Base-by-base conservation (phyloP, 2,888 invertebrate species). In the Hemicrepidius hirtus region DNA sequence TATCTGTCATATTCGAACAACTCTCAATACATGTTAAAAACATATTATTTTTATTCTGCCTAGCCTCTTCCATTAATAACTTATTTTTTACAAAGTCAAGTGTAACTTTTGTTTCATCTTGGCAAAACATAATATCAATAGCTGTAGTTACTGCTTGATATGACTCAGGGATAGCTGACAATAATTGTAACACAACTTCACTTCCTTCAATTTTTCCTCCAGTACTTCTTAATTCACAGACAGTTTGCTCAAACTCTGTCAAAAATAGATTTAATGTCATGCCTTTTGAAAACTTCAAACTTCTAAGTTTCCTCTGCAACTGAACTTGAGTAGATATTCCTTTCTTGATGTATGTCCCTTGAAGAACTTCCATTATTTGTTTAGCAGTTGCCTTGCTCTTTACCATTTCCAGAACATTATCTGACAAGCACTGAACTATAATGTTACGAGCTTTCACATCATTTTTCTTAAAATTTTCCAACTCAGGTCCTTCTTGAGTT, bases 361-460 rank as follows among this genome's bases (percentile, higher is more conserved):
- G 62, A 9, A 75, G 46, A n/a, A 73, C 40, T 12, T 44, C 35
- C 55, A 74, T 63, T 7, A 77, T 77, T 72, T 78, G 65, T 62
- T 70, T 75, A 35, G 77, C 75, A 18, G 75, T 75, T 28, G 24
- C 72, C 21, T 76, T 75, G 28, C 35, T 65, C 72, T 76, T 78
- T 6, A 77, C 73, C 20, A 72, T 44, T 73, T 76, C 73, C 18
- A 78, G 55, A 13, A 76, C 53, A 46, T 71, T 76, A 49, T 76
- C 75, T 20, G 68, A 41, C 12, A 76, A 41, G 64, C 74, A 73
- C 59, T 75, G 71, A 12, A 77, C 76, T 32, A 77, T 70, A 7
- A 78, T 73, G 44, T 74, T 75, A 5, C 5, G 5, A 24, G 24
- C 5, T 24, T n/a, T n/a, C n/a, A n/a, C n/a, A n/a, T n/a, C n/a